phyloP scores from a whole-genome alignment of 2,113 vertebrate genomes.

The Lagopus muta region DNA sequence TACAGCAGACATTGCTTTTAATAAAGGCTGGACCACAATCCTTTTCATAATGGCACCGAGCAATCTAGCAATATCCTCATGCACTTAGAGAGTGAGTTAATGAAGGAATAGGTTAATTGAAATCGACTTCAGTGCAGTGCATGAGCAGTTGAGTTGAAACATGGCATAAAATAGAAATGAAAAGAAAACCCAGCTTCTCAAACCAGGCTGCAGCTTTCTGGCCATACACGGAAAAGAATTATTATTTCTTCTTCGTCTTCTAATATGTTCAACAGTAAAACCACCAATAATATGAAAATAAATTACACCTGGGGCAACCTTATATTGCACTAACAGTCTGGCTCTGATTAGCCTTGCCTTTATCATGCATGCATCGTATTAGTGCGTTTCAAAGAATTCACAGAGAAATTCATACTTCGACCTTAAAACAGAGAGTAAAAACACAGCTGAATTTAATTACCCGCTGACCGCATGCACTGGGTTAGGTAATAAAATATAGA shows the following conservation, averaged over 20 bases:
- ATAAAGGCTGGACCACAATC: constrained; percentile 58
- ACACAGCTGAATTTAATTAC: constrained; percentile 99
- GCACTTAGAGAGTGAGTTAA: constrained; percentile 69
- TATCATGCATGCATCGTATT: constrained; percentile 89
- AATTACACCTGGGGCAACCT: constrained; percentile 84
- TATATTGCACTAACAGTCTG: constrained; percentile 84
- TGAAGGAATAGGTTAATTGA: constrained; percentile 72
- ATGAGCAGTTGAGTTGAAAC: background rate
- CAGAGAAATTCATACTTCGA: constrained; percentile 83
- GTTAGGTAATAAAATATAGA: constrained; percentile 92
- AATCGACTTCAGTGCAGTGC: constrained; percentile 30
- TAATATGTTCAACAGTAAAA: constrained; percentile 75
- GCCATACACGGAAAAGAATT: constrained; percentile 61
- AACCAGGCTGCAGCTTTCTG: constrained; percentile 46
- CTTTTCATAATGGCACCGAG: constrained; percentile 30
- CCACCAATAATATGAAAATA: constrained; percentile 78
- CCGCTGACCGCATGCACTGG: constrained; percentile 91
- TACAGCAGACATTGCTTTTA: constrained; percentile 53
- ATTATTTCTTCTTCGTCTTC: constrained; percentile 73
- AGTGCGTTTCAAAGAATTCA: constrained; percentile 88
- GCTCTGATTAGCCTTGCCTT: constrained; percentile 84
- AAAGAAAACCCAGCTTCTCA: constrained; percentile 65
- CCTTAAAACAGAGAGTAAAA: constrained; percentile 88
- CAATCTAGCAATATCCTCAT: constrained; percentile 69
- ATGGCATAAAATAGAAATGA: constrained; percentile 68